These are phyloP conservation scores for Hydrochoerus hydrochaeris DNA, from an alignment of 2,113 vertebrate genomes.

Conservation along the genomic window DNA sequence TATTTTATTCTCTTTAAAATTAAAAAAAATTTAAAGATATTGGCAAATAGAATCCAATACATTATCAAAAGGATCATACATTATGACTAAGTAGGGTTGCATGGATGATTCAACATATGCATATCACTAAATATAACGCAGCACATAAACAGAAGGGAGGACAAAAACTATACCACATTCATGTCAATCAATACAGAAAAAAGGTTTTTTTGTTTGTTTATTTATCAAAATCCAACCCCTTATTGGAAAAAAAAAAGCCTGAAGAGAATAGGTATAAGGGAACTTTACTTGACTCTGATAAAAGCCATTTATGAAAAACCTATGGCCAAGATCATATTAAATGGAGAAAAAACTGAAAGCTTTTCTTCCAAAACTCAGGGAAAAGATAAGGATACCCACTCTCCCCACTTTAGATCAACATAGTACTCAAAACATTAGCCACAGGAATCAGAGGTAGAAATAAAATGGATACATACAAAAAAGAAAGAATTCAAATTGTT, in stretches of 20 bases:
- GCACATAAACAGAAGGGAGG: not conserved
- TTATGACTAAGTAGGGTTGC: not conserved
- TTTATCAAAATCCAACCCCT: not conserved
- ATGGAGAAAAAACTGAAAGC: not conserved
- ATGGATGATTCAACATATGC: not conserved
- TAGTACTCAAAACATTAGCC: not conserved
- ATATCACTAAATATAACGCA: not conserved
- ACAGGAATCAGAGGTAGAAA: not conserved
- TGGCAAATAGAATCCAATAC: not conserved
- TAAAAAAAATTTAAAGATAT: no score
- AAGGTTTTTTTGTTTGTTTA: not conserved
- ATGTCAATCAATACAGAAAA: not conserved
- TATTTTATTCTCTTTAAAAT: no score
- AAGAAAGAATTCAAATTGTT: not conserved
- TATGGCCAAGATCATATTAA: not conserved
- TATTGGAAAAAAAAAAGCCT: not conserved
- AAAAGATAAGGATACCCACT: not conserved
- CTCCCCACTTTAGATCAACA: not conserved
- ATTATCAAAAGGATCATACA: not conserved
- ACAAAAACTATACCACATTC: not conserved
- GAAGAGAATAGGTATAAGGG: not conserved
- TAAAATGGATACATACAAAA: not conserved
- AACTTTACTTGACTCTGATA: not conserved
- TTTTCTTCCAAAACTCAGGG: not conserved
- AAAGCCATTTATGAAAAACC: not conserved